Conservation (phyloP, 2,797 vertebrate genomes). For the Scarus forsteni region DNA sequence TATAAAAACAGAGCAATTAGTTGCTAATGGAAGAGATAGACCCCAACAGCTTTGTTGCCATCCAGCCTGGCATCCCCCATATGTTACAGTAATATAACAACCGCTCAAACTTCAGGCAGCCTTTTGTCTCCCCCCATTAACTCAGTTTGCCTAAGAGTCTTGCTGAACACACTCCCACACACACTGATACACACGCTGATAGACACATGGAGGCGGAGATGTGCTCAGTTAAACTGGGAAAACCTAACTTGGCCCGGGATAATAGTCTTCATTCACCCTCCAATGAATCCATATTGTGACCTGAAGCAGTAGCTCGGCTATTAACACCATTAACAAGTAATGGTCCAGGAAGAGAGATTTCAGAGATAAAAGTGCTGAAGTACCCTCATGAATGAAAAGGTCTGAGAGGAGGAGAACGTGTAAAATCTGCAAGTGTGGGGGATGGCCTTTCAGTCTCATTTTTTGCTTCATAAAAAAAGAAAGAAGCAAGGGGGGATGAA, state of each 20-base stretch:
- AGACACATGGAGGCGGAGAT: conserved; percentile 46
- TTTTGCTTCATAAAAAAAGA: conserved; percentile 9
- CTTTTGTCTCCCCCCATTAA: conserved; percentile 77
- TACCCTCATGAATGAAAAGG: conserved; percentile 44
- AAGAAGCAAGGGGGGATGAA: background rate
- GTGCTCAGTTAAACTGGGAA: conserved; percentile 67
- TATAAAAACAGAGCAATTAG: conserved; percentile 60
- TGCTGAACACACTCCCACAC: conserved; percentile 9
- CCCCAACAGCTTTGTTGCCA: conserved; percentile 67
- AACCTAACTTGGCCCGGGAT: conserved; percentile 59
- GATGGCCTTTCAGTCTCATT: conserved; percentile 10
- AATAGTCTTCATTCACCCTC: conserved; percentile 73
- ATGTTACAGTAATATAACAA: conserved; percentile 73
- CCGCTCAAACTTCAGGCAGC: conserved; percentile 63
- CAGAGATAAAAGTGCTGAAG: conserved; percentile 51
- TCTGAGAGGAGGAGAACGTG: conserved; percentile 45
- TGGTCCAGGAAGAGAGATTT: conserved; percentile 58
- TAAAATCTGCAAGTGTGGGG: conserved; percentile 22
- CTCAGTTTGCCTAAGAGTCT: conserved; percentile 66
- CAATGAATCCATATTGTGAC: conserved; percentile 75
- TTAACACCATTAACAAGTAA: conserved; percentile 78
- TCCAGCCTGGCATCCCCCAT: conserved; percentile 65
- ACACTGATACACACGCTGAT: conserved; percentile 23
- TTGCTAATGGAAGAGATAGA: conserved; percentile 68
- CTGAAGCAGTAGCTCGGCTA: conserved; percentile 68